A percentile compares a stretch with the other conserved stretches of the same genome.
phyloP scores from a whole-genome alignment of 2,113 vertebrate species.

The Mus pahari region DNA sequence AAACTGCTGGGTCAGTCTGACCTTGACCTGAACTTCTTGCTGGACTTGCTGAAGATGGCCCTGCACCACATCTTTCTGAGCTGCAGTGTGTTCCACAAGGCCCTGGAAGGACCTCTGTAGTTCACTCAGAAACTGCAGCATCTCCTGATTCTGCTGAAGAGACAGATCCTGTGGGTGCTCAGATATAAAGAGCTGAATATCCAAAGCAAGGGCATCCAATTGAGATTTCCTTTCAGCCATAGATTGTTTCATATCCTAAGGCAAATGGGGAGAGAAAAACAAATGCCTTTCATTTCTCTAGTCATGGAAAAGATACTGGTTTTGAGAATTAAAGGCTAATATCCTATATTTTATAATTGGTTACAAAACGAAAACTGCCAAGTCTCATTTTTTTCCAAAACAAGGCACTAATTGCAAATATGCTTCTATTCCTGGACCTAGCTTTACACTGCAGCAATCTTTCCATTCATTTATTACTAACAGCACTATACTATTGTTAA shows the following conservation, averaged over 20 bases:
- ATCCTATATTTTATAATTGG: conserved; percentile 17
- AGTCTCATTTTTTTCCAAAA: neutral
- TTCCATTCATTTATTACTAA: conserved; percentile 45
- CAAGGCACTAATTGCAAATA: conserved; percentile 31
- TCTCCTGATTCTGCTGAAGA: conserved; percentile 92
- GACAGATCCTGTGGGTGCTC: conserved; percentile 92
- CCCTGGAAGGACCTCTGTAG: conserved; percentile 92
- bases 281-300: neutral
- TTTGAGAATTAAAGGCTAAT: conserved; percentile 29
- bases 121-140: conserved; percentile 92
- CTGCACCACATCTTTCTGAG: conserved; percentile 87
- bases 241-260: conserved; percentile 89
- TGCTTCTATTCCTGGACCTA: conserved; percentile 15
- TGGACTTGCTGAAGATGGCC: conserved; percentile 85
- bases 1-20: conserved; percentile 74
- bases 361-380: neutral
- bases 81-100: conserved; percentile 85
- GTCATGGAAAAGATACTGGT: neutral
- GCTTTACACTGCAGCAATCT: conserved; percentile 30
- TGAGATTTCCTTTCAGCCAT: conserved; percentile 87
- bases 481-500: conserved; percentile 30
- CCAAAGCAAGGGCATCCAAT: conserved; percentile 88
- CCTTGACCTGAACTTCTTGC: conserved; percentile 84
- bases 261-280: fast-evolving
- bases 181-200: conserved; percentile 93